phyloP scores from a whole-genome alignment of 2,888 invertebrate species.

The Pterostichus niger region DNA sequence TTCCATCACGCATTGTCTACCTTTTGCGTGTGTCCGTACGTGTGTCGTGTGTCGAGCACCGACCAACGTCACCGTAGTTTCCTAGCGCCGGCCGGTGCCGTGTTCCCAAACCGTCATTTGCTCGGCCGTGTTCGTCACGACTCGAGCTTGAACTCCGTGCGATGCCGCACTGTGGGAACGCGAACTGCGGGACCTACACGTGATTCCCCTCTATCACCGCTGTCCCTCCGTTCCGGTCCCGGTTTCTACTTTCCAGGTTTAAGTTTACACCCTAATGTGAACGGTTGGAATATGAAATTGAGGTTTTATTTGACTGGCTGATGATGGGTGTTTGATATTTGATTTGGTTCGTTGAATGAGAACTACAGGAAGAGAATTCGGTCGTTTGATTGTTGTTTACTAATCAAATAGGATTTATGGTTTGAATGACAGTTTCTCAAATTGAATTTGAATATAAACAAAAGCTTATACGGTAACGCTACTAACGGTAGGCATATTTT shows the following conservation, averaged over 20 bases:
- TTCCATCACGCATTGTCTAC: background rate
- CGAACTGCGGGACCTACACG: slow-evolving; percentile 9
- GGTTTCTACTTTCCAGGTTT: background rate
- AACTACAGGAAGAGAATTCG: too few relatives aligned
- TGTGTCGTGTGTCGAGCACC: too few relatives aligned
- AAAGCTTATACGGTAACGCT: too few relatives aligned
- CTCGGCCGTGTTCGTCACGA: slow-evolving; percentile 35
- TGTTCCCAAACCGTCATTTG: slow-evolving; percentile 56
- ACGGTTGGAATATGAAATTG: slow-evolving; percentile 4
- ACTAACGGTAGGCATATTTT: too few relatives aligned
- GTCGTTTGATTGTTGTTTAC: too few relatives aligned
- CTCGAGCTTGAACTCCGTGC: slow-evolving; percentile 12
- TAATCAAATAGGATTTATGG: too few relatives aligned
- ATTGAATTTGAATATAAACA: too few relatives aligned
- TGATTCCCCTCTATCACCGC: slow-evolving; percentile 3
- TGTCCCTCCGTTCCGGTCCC: background rate
- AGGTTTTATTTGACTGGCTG: slow-evolving; percentile 7
- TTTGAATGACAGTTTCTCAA: too few relatives aligned
- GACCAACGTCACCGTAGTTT: background rate
- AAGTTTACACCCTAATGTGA: slow-evolving; percentile 9
- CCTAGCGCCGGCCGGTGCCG: background rate
- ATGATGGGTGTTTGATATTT: slow-evolving; percentile 12
- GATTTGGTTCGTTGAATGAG: too few relatives aligned
- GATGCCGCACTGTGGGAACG: slow-evolving; percentile 53
- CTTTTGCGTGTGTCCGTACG: background rate